Percentiles rank a stretch among this genome's conserved stretches.
Evolutionary conservation across 1,140 invertebrate species (phyloP).

Genomic region (Gonioctena quinquepunctata): DNA sequence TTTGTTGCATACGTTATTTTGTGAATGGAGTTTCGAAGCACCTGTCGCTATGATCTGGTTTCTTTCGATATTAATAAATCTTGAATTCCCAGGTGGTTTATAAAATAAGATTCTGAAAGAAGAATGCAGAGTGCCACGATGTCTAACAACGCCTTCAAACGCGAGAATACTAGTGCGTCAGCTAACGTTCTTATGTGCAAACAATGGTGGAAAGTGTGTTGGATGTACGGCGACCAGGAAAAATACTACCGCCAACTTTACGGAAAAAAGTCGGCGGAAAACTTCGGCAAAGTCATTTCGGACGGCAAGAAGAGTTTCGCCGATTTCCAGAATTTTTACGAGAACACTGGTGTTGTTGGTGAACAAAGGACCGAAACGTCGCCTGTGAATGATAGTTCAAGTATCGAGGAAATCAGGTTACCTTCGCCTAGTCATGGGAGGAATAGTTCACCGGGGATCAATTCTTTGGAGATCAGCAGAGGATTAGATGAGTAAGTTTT

Average conservation of each 20-base stretch:
- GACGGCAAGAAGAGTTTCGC: not conserved
- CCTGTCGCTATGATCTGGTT: not conserved
- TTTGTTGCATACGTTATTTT: too few species aligned
- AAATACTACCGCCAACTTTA: constrained; percentile 81
- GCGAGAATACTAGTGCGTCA: constrained; percentile 49
- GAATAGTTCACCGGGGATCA: constrained; percentile 25
- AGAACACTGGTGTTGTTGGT: not conserved
- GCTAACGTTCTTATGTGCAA: constrained; percentile 79
- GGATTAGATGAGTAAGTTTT: constrained; percentile 45
- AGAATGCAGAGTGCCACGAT: constrained; percentile 24
- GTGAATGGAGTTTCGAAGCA: not conserved
- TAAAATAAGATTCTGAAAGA: not conserved
- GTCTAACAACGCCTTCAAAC: constrained; percentile 40
- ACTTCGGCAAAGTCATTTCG: constrained; percentile 5
- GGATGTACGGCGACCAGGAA: constrained; percentile 82
- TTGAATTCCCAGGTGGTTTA: not conserved
- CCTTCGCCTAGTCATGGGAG: constrained; percentile 14
- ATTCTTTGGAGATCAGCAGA: constrained; percentile 37
- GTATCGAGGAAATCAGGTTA: constrained; percentile 31
- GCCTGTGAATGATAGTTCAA: constrained; percentile 27
- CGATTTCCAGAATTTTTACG: constrained; percentile 17
- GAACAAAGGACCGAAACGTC: not conserved
- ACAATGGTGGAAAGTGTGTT: constrained; percentile 87
- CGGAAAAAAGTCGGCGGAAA: constrained; percentile 56
- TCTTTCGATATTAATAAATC: not conserved